These are phyloP conservation scores for Siderastrea radians DNA, from an alignment of 92 coral and sea anemone species.

Conservation along the genomic window DNA sequence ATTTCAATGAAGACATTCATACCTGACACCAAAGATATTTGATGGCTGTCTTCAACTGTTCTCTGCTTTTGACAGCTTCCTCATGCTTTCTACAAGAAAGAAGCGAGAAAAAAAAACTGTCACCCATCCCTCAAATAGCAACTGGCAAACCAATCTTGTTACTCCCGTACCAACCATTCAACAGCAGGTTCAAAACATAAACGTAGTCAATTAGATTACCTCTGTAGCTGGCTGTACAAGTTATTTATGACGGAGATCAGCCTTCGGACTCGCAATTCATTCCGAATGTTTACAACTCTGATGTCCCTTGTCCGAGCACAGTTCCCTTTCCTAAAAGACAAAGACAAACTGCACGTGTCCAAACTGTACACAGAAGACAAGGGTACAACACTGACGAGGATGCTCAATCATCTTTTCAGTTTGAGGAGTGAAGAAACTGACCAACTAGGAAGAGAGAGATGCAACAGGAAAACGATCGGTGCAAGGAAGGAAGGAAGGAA, in stretches of 20 bases:
- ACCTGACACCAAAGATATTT: conserved; percentile 62
- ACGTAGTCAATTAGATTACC: conserved; percentile 35
- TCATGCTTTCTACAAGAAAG: conserved; percentile 45
- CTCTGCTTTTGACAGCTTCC: conserved; percentile 52
- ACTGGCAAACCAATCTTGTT: background rate
- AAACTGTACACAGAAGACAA: too few species aligned
- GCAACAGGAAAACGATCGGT: background rate
- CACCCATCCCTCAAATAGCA: background rate
- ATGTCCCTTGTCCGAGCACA: conserved; percentile 76
- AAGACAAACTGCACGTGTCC: background rate
- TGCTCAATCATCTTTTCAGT: too few species aligned
- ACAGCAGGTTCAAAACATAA: too few species aligned
- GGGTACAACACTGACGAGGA: too few species aligned
- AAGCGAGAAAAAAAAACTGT: background rate
- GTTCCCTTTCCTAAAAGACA: conserved; percentile 75
- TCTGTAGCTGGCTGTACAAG: conserved; percentile 59
- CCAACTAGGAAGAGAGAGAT: background rate
- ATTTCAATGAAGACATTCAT: background rate
- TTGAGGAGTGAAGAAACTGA: too few species aligned
- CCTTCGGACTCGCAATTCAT: conserved; percentile 75
- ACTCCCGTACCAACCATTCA: too few species aligned
- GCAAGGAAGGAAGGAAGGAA: background rate
- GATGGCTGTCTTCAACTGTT: conserved; percentile 47
- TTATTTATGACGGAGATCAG: conserved; percentile 64
- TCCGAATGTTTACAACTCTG: conserved; percentile 76